These are phyloP conservation scores for Dascillus cervinus DNA, from an alignment of 2,888 invertebrate species.

Conservation along the genomic window DNA sequence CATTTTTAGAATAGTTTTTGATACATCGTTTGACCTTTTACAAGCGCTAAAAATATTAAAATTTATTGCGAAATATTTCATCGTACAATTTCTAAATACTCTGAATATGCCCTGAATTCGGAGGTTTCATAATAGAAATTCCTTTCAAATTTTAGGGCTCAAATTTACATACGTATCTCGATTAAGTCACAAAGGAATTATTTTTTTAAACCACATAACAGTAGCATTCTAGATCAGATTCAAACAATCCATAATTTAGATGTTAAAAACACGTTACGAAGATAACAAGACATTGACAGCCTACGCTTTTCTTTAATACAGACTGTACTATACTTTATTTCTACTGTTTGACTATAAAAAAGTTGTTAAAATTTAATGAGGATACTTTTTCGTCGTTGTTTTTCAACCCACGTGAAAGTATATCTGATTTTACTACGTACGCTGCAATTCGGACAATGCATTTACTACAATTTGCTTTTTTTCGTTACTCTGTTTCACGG, in stretches of 20 bases:
- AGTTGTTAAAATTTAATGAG: constrained; percentile 15
- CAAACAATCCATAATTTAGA: constrained; percentile 14
- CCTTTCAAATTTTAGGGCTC: constrained; percentile 14
- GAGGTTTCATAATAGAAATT: constrained; percentile 18
- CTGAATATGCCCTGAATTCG: constrained; percentile 14
- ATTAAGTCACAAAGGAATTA: constrained; percentile 5
- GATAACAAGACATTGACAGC: constrained; percentile 14
- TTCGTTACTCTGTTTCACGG: too few relatives aligned
- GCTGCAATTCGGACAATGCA: too few relatives aligned
- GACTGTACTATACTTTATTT: constrained; percentile 12
- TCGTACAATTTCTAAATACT: constrained; percentile 21
- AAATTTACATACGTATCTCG: constrained; percentile 12
- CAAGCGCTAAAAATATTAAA: constrained; percentile 16
- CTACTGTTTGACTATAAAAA: constrained; percentile 13
- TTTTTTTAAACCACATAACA: constrained; percentile 8
- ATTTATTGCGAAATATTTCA: constrained; percentile 22
- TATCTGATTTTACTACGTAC: background rate
- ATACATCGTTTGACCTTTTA: constrained; percentile 7
- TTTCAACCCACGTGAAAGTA: constrained; percentile 5
- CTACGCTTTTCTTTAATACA: constrained; percentile 8
- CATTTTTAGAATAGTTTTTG: background rate
- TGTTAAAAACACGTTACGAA: constrained; percentile 12
- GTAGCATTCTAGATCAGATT: constrained; percentile 11
- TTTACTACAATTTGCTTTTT: too few relatives aligned
- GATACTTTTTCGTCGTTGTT: constrained; percentile 5